Evolutionary conservation across 2,888 invertebrate genomes (phyloP).

Genomic region (Meiosimyza platycephala): DNA sequence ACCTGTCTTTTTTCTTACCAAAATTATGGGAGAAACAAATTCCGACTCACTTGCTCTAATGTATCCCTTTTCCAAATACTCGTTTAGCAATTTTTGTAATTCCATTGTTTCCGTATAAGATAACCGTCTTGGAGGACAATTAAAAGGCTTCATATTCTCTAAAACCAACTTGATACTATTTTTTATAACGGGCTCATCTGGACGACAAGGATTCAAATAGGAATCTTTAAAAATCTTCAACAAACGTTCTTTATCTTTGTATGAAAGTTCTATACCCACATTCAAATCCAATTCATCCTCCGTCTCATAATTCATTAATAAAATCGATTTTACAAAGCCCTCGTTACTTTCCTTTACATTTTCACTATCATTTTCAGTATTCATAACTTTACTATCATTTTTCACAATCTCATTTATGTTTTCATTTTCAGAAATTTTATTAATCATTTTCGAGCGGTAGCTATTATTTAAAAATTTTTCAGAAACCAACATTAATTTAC

Average conservation of each 20-base stretch:
- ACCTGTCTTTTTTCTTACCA: no score
- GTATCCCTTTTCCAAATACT: no score
- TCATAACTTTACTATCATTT: neutral
- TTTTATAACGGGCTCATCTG: constrained; percentile 13
- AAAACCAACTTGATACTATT: constrained; percentile 15
- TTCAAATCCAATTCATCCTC: neutral
- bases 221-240: neutral
- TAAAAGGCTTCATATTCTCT: constrained; percentile 5
- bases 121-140: constrained; percentile 29
- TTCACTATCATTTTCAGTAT: neutral
- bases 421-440: no score
- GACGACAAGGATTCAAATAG: constrained; percentile 8
- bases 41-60: neutral
- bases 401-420: neutral
- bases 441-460: no score
- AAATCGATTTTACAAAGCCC: constrained; percentile 17
- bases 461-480: no score
- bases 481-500: constrained; percentile 29
- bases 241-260: neutral
- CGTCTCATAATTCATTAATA: constrained; percentile 6
- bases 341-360: neutral
- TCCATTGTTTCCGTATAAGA: constrained; percentile 32
- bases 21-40: no score
- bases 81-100: constrained; percentile 31
- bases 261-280: no score